Base-by-base conservation (phyloP, 1,140 invertebrate genomes). In the Pachypeltis micranthus region DNA sequence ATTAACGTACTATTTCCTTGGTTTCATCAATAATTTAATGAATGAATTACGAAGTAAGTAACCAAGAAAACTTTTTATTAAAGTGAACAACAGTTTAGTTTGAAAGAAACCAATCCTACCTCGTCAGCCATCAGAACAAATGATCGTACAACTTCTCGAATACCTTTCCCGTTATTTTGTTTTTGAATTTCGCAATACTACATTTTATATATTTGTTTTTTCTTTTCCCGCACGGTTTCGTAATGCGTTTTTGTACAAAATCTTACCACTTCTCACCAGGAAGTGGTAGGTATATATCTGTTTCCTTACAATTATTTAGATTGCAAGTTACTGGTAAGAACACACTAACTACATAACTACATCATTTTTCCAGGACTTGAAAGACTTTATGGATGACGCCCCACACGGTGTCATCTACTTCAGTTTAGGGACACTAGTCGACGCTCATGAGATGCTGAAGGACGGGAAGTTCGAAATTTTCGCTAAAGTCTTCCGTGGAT, bases 401-500 rank as follows among this genome's bases (percentile, higher is more conserved):
- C 66, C 72, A 39, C 65, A 75, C 31, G 76, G 76, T 27, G 74
- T 75, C 16, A 73, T 78, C 34, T 72, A 72, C 59, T 76, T 78
- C 65, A 74, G 70, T 58, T 62, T 77, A 0, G 76, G 76, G 0
- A 67, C 71, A 1, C 70, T 71, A 29, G 51, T 72, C 2, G 70
- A 69, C 27, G 67, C 67, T 27, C 62, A 56, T 2, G 55, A 66
- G 14, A 12, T 73, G n/a, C 28, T 57, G 23, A 54, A 51, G 1
- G 47, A 66, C 25, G 44, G 44, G 2, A 61, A 73, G 21, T 34
- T 70, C 12, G 63, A 62, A 19, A 67, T 62, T 2, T 73, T 74
- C 39, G 19, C 61, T 24, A 72, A 78, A 65, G 77, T 77, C 25
- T 80, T 85, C 62, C 72, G 76, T 31, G 73, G 77, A 63, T 70